These are phyloP conservation scores for Dryoscopus gambensis DNA, from an alignment of 2,113 vertebrate species.

Conservation along the genomic window DNA sequence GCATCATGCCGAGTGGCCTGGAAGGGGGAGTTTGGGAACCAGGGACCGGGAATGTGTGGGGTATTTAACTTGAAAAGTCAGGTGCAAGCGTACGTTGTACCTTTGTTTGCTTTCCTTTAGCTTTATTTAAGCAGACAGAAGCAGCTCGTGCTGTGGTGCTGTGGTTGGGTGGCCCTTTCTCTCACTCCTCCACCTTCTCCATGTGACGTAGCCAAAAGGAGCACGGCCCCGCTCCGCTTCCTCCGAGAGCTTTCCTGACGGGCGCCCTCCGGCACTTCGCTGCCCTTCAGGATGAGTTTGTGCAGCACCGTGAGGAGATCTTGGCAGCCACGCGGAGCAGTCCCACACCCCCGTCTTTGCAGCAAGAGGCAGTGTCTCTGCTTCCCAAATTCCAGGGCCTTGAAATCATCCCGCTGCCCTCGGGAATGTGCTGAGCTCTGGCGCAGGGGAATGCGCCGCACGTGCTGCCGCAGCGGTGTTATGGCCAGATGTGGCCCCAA, in stretches of 20 bases:
- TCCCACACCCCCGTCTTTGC: background rate
- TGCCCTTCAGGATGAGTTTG: background rate
- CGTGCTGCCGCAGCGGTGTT: background rate
- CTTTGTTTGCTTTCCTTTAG: background rate
- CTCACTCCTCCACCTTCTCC: background rate
- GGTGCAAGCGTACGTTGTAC: background rate
- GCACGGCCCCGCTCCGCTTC: accelerated
- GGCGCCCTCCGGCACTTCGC: background rate
- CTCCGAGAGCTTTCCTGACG: accelerated
- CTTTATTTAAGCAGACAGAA: background rate
- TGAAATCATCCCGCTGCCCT: constrained; percentile 7
- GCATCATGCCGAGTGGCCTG: accelerated
- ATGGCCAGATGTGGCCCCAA: background rate
- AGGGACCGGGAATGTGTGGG: accelerated
- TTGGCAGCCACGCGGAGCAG: background rate
- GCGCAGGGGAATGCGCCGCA: background rate
- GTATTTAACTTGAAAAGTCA: background rate
- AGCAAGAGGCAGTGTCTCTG: background rate
- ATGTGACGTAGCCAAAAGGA: background rate
- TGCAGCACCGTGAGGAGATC: background rate
- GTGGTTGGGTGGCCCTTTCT: background rate
- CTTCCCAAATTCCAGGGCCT: constrained; percentile 36
- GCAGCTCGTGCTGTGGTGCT: background rate
- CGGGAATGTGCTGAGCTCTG: background rate
- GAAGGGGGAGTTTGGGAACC: background rate